These are phyloP conservation scores for Loris lydekkerianus DNA, from an alignment of 2,797 vertebrate species.

Conservation along the genomic window DNA sequence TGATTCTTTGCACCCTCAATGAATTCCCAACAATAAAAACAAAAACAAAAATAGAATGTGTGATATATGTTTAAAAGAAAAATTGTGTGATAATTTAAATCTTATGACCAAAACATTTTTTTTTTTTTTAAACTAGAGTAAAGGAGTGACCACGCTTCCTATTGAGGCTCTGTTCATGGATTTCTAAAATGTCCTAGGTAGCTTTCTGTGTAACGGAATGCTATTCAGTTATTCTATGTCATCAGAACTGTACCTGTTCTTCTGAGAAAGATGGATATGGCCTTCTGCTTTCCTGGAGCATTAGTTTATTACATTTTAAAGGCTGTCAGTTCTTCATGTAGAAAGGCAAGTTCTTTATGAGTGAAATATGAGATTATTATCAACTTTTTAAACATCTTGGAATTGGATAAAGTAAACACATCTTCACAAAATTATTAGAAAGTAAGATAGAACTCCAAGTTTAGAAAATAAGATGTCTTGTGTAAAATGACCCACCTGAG, in stretches of 20 bases:
- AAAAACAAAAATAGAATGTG: not conserved
- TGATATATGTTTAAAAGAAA: not conserved
- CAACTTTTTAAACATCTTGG: not conserved
- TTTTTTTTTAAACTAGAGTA: not conserved
- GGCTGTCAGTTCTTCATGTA: not conserved
- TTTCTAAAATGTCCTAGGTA: not conserved
- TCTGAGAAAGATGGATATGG: not conserved
- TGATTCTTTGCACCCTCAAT: too few relatives aligned
- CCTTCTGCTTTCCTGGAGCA: not conserved
- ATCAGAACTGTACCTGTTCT: not conserved
- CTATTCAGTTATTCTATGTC: not conserved
- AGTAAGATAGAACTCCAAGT: not conserved
- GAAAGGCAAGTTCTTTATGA: constrained; percentile 6
- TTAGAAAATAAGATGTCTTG: not conserved
- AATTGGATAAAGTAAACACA: constrained; percentile 34
- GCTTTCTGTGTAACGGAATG: not conserved
- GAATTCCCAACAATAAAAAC: too few relatives aligned
- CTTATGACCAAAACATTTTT: not conserved
- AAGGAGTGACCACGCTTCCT: not conserved
- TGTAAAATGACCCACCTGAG: not conserved
- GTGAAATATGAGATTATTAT: not conserved
- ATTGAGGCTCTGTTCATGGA: not conserved
- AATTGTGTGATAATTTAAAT: not conserved
- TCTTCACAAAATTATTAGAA: not conserved
- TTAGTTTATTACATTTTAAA: not conserved